These are phyloP conservation scores for Mythimna vitellina DNA, from an alignment of 2,888 invertebrate genomes.

Conservation along the genomic window DNA sequence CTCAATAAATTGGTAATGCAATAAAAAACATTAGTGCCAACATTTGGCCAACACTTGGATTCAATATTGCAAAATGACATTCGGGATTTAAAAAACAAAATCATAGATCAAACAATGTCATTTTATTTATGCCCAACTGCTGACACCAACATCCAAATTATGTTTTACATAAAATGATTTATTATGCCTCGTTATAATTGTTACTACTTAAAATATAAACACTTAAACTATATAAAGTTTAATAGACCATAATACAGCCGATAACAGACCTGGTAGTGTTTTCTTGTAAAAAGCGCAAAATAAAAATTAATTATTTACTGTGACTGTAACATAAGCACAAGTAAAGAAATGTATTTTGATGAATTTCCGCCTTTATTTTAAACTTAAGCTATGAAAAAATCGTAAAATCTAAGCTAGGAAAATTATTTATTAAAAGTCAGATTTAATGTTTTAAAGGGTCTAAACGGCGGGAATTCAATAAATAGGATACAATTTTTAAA, in stretches of 20 bases:
- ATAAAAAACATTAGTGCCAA: slow-evolving; percentile 39
- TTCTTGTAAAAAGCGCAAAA: slow-evolving; percentile 8
- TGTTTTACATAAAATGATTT: slow-evolving; percentile 59
- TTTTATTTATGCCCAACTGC: slow-evolving; percentile 9
- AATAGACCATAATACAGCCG: slow-evolving; percentile 61
- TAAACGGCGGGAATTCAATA: slow-evolving; percentile 49
- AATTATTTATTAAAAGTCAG: slow-evolving; percentile 19
- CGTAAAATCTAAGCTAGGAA: slow-evolving; percentile 29
- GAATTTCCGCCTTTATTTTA: slow-evolving; percentile 33
- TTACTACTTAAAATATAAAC: slow-evolving; percentile 79
- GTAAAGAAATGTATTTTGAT: slow-evolving; percentile 17
- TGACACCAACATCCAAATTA: slow-evolving; percentile 32
- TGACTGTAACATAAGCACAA: slow-evolving; percentile 5
- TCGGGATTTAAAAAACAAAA: not conserved
- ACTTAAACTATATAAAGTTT: slow-evolving; percentile 65
- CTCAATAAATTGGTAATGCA: slow-evolving; percentile 45
- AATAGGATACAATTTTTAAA: slow-evolving; percentile 37
- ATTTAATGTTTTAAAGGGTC: slow-evolving; percentile 25
- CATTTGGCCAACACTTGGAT: slow-evolving; percentile 14
- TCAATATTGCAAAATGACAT: not conserved
- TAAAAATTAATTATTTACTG: slow-evolving; percentile 15
- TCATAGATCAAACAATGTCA: not conserved
- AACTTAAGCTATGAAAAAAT: slow-evolving; percentile 33
- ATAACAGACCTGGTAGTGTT: slow-evolving; percentile 54
- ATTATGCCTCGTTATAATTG: slow-evolving; percentile 83